Evolutionary conservation across 2,888 invertebrate species (phyloP), one percentile per base, ranked within the genome.

Genomic region (Polyommatus iphigenia): DNA sequence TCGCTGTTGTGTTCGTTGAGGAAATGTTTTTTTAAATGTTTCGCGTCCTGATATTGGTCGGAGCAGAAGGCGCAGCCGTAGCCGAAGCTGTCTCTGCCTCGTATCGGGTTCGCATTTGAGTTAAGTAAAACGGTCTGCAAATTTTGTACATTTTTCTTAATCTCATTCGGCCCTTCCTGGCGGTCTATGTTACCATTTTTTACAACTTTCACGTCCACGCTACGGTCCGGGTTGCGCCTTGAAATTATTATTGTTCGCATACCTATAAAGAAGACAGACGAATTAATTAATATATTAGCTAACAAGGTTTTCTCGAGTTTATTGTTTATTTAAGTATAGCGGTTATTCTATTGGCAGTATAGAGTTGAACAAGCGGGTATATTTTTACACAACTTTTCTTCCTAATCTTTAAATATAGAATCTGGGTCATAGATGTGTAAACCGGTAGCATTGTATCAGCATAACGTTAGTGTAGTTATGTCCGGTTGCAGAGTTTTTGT

Each of bases 51-150:
- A 77, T 83, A 89, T 18, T 85, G 84, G 71, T 86, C 85, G 1
- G 82, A 78, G 59, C 90, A 90, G 46, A 87, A 86, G 0, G 82
- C 82, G 79, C 90, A 90, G 10, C 84, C 85, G 79, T 88, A 90
- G 5, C 90, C 90, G 3, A 81, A 78, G n/a, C 82, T 81, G 78
- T 86, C 85, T 78, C 87, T 85, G 29, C 81, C 81, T 76, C 87
- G 82, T n/a, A 90, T 86, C 0, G 87, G 88, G n/a, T 80, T 90
- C 0, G 90, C 90, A 76, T 90, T 90, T 0, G 90, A 90, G 77
- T 86, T 84, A 0, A 85, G 81, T 32, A 90, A 81, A 32, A 90
- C 86, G 24, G 85, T 80, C 76, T 79, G 85, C 8, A 90, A 80
- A 79, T 89, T 89, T 6, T 84, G 80, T 77, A 83, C 84, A 76